Evolutionary conservation across 2,113 vertebrate genomes (phyloP).

Genomic region (Danio rerio): DNA sequence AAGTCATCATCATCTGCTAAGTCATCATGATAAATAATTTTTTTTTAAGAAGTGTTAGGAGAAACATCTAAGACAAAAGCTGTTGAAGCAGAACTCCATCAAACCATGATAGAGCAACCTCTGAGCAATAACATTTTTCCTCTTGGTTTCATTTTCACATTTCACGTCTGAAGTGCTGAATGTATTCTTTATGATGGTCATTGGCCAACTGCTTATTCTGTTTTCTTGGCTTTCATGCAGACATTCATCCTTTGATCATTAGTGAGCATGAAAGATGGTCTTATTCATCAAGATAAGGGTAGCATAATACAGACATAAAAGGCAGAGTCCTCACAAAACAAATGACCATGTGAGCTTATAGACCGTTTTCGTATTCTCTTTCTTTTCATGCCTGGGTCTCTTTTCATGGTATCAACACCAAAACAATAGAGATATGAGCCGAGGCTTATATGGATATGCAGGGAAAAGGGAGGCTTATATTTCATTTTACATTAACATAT

Average conservation of each 20-base stretch:
- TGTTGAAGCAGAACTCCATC: neutral
- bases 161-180: neutral
- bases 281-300: constrained; percentile 24
- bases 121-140: constrained; percentile 14
- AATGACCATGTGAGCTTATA: neutral
- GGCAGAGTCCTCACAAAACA: constrained; percentile 13
- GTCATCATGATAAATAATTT: too few relatives aligned
- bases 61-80: neutral
- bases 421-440: constrained; percentile 1
- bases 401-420: neutral
- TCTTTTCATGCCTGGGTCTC: neutral
- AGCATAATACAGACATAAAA: constrained; percentile 11
- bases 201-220: neutral
- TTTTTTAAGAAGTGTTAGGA: neutral
- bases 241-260: constrained; percentile 27
- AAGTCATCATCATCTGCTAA: too few relatives aligned
- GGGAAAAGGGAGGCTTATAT: neutral
- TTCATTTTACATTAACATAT: neutral
- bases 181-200: constrained; percentile 20
- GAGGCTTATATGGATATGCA: neutral
- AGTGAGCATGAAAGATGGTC: constrained; percentile 16
- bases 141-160: neutral
- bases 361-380: constrained; percentile 9
- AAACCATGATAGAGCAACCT: neutral
- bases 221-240: constrained; percentile 26